Percentiles rank a stretch among this genome's conserved stretches.
phyloP scores from a whole-genome alignment of 2,888 invertebrate species.

The Xestia c-nigrum region DNA sequence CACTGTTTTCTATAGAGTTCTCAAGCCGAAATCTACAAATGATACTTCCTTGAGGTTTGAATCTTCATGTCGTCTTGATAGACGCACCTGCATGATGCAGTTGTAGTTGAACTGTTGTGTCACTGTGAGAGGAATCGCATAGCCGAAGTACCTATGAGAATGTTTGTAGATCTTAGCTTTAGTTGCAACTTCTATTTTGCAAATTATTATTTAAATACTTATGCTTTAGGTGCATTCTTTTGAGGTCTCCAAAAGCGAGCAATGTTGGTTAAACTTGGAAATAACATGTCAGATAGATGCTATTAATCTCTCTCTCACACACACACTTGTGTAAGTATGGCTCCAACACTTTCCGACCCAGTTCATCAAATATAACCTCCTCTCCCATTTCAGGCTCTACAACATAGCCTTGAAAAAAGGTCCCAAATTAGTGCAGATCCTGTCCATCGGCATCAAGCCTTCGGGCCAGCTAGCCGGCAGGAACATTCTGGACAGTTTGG shows the following conservation, averaged over 20 bases:
- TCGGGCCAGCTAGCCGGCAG: slow-evolving; percentile 86
- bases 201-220: not conserved
- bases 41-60: not conserved
- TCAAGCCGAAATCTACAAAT: not conserved
- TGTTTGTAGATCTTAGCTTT: not conserved
- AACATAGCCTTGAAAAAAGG: slow-evolving; percentile 84
- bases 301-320: not conserved
- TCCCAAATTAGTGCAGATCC: slow-evolving; percentile 82
- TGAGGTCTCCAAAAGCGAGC: not conserved
- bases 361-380: not conserved
- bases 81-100: not conserved
- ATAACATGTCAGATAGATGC: not conserved
- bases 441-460: slow-evolving; percentile 84
- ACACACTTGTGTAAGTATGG: not conserved
- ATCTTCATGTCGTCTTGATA: not conserved
- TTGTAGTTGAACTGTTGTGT: not conserved
- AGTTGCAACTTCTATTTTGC: not conserved
- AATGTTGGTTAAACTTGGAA: not conserved
- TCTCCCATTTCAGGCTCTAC: slow-evolving; percentile 82
- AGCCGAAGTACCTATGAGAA: not conserved
- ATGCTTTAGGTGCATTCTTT: not conserved
- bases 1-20: not conserved
- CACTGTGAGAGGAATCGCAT: not conserved
- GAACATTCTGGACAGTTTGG: slow-evolving; percentile 91
- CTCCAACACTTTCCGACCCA: not conserved